Evolutionary conservation across 1,140 invertebrate species (phyloP), one percentile per base, ranked within the genome.

Genomic region (Mizuhopecten yessoensis): DNA sequence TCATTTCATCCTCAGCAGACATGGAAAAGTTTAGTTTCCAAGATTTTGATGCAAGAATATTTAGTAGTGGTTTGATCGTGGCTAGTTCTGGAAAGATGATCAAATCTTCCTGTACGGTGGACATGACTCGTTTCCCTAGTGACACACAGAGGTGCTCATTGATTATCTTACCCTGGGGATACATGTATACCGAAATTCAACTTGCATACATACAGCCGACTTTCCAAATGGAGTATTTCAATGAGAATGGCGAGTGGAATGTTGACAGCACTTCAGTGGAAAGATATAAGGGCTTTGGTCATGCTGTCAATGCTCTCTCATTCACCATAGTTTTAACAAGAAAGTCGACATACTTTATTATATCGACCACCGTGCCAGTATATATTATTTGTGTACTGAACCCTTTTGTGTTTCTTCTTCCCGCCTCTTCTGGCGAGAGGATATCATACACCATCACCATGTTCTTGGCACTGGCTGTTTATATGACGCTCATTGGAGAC

Each of bases 361-460:
- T 94, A 34, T 94, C 93, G 7, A 90, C 95, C 17, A 92, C 95
- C 17, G 88, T 93, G 0, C 94, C 94, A 0, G 92, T 93, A 10
- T 87, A 95, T 34, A 39, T 95, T 0, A 86, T 95, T 33, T 95
- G 90, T 86, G 86, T 94, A 23, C 90, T 95, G 13, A 94, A 92
- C 20, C 89, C 94, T n/a, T 93, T 94, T 15, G 92, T 90, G 7
- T 95, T 95, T 90, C 87, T 92, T 39, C 34, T 95, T 15, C 94
- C 94, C 0, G 93, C 93, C 87, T 92, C 92, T 17, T 90, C 87
- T 39, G 94, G 93, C 9, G 94, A 95, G 86, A 95, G 95, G 87
- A 93, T 95, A 0, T 94, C 91, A 5, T 93, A 94, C 36, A 92
- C 92, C 20, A 92, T 95, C n/a, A 95, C 94, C 0, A 94, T 95